A percentile compares a stretch with the other conserved stretches of the same genome.
phyloP scores from a whole-genome alignment of 2,888 invertebrate genomes.

The Aphodius sticticus region DNA sequence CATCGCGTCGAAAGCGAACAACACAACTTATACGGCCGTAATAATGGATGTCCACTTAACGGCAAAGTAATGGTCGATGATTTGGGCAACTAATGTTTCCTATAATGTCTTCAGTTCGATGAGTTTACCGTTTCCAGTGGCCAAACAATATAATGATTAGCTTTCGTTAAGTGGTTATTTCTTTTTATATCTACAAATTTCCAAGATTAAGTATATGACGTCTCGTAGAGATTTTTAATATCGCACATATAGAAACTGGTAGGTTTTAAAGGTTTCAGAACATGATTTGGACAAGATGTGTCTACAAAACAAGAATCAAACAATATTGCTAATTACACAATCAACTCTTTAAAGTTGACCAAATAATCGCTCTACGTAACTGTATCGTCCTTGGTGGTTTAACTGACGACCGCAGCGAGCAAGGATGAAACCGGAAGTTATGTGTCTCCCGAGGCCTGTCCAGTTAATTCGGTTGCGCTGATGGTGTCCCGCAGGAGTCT shows the following conservation, averaged over 20 bases:
- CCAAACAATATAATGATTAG: not conserved
- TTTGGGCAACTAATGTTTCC: not conserved
- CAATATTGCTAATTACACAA: no score
- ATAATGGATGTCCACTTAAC: not conserved
- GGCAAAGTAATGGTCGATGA: not conserved
- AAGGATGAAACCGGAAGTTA: conserved; percentile 58
- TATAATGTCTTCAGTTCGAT: not conserved
- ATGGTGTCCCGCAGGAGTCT: conserved; percentile 56
- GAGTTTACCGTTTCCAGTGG: not conserved
- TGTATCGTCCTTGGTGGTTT: not conserved
- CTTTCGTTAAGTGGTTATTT: not conserved
- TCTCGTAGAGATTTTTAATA: no score
- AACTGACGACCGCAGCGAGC: not conserved
- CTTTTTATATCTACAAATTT: no score
- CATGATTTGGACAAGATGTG: no score
- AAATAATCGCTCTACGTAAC: not conserved
- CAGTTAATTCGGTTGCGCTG: conserved; percentile 58
- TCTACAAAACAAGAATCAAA: no score
- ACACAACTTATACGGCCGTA: not conserved
- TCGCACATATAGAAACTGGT: no score
- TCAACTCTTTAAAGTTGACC: no score
- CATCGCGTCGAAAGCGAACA: conserved; percentile 4
- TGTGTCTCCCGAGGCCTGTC: conserved; percentile 54
- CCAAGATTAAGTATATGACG: no score
- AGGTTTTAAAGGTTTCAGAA: no score